These are phyloP conservation scores for Drosophila nasuta DNA, from an alignment of 1,140 invertebrate species.

Conservation along the genomic window DNA sequence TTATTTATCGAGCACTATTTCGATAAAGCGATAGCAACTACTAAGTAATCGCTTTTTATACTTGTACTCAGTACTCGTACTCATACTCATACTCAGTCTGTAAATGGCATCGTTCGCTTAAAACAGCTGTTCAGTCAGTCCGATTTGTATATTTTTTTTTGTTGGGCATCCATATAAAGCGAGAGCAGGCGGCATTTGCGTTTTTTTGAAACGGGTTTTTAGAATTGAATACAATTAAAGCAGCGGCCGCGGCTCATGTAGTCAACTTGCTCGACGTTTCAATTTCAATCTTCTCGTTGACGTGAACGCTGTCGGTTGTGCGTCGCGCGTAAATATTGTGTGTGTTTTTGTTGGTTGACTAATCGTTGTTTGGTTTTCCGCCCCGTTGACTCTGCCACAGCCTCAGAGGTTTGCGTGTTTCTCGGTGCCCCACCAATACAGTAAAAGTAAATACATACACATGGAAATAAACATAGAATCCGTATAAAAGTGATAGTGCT, in stretches of 20 bases:
- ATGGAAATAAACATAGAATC: slow-evolving; percentile 27
- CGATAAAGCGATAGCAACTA: slow-evolving; percentile 13
- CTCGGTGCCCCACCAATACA: slow-evolving; percentile 8
- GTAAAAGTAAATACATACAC: slow-evolving; percentile 36
- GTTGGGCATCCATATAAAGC: slow-evolving; percentile 32
- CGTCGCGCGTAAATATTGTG: slow-evolving; percentile 16
- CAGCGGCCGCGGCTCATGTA: slow-evolving; percentile 29
- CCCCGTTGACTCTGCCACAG: slow-evolving; percentile 16
- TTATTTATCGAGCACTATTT: slow-evolving; percentile 1
- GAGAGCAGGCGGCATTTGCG: slow-evolving; percentile 39
- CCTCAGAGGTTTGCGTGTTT: slow-evolving; percentile 17
- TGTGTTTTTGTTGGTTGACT: slow-evolving; percentile 15
- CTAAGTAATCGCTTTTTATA: slow-evolving; percentile 2
- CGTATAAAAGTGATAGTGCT: slow-evolving; percentile 46
- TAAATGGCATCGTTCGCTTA: slow-evolving; percentile 2
- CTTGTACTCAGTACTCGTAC: slow-evolving; percentile 21
- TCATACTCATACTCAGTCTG: slow-evolving; percentile 14
- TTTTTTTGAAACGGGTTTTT: slow-evolving; percentile 56
- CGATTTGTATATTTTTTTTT: slow-evolving; percentile 19
- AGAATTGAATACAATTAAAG: slow-evolving; percentile 49
- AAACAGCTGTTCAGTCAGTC: slow-evolving; percentile 41
- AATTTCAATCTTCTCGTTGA: slow-evolving; percentile 53
- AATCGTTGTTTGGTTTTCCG: slow-evolving; percentile 24
- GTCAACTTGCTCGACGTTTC: slow-evolving; percentile 40
- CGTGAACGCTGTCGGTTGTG: slow-evolving; percentile 49